These are phyloP conservation scores for Alectoris magna DNA, from an alignment of 2,797 vertebrate species.

Conservation along the genomic window DNA sequence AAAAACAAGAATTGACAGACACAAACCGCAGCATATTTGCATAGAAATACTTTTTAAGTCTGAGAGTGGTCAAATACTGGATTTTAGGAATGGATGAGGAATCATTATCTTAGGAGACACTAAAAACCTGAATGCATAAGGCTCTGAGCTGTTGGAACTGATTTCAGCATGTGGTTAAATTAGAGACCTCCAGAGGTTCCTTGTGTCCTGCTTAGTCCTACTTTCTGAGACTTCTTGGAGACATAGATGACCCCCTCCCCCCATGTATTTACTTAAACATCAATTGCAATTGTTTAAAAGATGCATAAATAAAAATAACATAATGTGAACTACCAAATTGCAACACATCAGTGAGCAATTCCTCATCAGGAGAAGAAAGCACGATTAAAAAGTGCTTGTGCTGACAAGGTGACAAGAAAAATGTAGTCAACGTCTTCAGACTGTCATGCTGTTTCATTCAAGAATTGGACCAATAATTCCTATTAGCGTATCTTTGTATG, in stretches of 20 bases:
- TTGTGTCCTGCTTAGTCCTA: background rate
- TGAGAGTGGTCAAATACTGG: background rate
- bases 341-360: background rate
- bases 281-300: slow-evolving; percentile 3
- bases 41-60: background rate
- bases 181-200: background rate
- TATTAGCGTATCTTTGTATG: background rate
- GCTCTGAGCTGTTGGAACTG: background rate
- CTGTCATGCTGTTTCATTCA: background rate
- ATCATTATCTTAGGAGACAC: background rate
- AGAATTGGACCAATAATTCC: background rate
- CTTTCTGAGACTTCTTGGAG: background rate
- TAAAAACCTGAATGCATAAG: background rate
- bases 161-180: background rate
- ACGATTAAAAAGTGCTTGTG: background rate
- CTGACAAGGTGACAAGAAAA: background rate
- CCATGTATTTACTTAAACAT: background rate
- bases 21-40: background rate
- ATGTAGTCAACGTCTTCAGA: background rate
- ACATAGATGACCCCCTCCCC: background rate
- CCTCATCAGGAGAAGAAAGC: background rate
- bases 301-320: slow-evolving; percentile 9
- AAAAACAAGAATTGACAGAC: background rate
- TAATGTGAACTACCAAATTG: background rate
- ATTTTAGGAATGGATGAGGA: background rate